Conservation (phyloP, 2,888 invertebrate species). For the Cheilosia vulpina region DNA sequence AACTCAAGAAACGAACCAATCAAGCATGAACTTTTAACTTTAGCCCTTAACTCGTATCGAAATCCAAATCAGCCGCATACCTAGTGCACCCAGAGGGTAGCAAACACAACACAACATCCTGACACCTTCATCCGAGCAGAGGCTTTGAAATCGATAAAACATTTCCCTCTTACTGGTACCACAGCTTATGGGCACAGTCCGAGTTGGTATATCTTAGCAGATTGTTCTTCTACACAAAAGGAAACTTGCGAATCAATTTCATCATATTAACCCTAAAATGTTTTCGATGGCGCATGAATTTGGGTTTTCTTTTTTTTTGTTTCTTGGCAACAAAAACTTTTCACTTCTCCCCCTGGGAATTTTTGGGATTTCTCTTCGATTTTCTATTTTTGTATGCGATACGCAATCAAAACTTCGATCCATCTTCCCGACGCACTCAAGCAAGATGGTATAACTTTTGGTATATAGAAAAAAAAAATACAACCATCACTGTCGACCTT, state of each 20-base stretch:
- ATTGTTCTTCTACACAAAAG: conserved; percentile 15
- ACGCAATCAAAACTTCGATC: conserved; percentile 25
- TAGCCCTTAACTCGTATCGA: conserved; percentile 31
- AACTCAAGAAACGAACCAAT: too few relatives aligned
- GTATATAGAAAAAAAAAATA: neutral
- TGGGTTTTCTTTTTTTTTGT: neutral
- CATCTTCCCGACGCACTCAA: conserved; percentile 19
- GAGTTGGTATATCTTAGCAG: neutral
- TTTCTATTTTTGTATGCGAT: conserved; percentile 6
- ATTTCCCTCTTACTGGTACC: neutral
- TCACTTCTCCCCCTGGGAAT: conserved; percentile 2
- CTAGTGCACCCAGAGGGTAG: neutral
- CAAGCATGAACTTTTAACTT: neutral
- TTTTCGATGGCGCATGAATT: conserved; percentile 44
- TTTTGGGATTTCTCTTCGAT: neutral
- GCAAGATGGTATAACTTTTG: neutral
- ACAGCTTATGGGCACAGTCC: neutral
- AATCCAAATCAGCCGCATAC: conserved; percentile 6
- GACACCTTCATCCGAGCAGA: conserved; percentile 40
- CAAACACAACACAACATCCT: conserved; percentile 37
- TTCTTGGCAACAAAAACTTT: neutral
- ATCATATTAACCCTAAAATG: conserved; percentile 42
- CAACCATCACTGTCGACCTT: conserved; percentile 12
- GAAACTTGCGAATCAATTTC: conserved; percentile 47
- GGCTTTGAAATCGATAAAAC: conserved; percentile 30